Evolutionary conservation across 2,113 vertebrate species (phyloP).

Genomic region (Ceyx melanurus): DNA sequence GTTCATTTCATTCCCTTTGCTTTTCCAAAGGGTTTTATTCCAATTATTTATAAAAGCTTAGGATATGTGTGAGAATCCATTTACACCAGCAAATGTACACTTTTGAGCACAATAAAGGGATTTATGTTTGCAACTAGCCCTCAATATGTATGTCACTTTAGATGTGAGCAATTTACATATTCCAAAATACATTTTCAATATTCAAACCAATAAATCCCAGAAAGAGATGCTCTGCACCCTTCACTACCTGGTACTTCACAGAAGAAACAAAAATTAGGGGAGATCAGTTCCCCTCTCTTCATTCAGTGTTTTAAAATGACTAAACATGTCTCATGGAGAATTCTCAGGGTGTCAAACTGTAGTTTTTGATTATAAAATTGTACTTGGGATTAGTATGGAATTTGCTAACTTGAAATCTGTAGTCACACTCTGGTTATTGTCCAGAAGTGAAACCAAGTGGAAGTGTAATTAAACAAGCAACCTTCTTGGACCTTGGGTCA

Average conservation of each 20-base stretch:
- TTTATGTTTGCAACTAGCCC: not conserved
- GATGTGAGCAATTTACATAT: not conserved
- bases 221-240: not conserved
- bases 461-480: constrained; percentile 1
- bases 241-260: not conserved
- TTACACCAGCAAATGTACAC: not conserved
- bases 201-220: not conserved
- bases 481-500: not conserved
- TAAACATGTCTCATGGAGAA: not conserved
- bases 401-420: not conserved
- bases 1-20: not conserved
- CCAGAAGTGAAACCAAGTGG: not conserved
- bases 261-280: not conserved
- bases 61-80: not conserved
- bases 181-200: not conserved
- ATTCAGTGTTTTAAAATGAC: not conserved
- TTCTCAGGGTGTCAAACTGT: not conserved
- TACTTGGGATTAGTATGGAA: not conserved
- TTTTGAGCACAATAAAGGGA: not conserved
- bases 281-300: not conserved
- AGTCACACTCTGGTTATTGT: not conserved
- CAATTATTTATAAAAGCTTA: not conserved
- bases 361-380: not conserved
- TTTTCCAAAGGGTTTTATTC: not conserved
- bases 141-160: not conserved